Base-by-base conservation (phyloP, 2,888 invertebrate species). In the Epirrita christyi region DNA sequence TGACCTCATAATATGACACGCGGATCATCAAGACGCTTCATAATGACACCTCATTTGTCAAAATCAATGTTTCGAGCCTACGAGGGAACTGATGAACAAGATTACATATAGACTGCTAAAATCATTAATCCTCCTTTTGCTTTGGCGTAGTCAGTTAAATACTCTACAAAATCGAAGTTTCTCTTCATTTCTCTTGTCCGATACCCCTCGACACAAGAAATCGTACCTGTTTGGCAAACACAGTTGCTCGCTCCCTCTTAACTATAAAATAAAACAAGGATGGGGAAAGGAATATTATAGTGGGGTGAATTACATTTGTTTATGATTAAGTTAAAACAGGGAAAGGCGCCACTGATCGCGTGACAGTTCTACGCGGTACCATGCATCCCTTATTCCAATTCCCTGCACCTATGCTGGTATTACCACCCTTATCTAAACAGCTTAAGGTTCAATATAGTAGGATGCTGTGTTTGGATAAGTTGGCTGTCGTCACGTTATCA, bases 321-420 rank as follows among this genome's bases (percentile, higher is more conserved):
- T 82, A 80, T 81, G 78, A 80, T 83, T 81, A 80, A 78, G 77
- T 83, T 81, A 80, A 78, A 80, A 78, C 75, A 73, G 72, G 78
- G 77, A 66, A 72, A 77, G 86, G 80, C 83, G 84, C 82, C 81
- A 73, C 63, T 75, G 78, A 73, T 87, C 76, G 88, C 88, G 88
- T 89, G 88, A 83, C 82, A 68, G 74, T 71, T 69, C 61, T 67
- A 64, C 68, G 32, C 59, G 59, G 64, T 70, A 72, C 61, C 68
- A 71, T 71, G 71, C 64, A 77, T 81, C 80, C 80, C 74, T 69
- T 62, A 70, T 46, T 53, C 52, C 47, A 55, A 58, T 38, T 50
- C 53, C 51, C 42, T 54, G 28, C 21, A 48, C 14, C 29, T 47
- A 37, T 63, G 41, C 63, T 46, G 28, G 9, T 58, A 53, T 48